phyloP scores from a whole-genome alignment of 2,113 vertebrate genomes.

The Nicator chloris region DNA sequence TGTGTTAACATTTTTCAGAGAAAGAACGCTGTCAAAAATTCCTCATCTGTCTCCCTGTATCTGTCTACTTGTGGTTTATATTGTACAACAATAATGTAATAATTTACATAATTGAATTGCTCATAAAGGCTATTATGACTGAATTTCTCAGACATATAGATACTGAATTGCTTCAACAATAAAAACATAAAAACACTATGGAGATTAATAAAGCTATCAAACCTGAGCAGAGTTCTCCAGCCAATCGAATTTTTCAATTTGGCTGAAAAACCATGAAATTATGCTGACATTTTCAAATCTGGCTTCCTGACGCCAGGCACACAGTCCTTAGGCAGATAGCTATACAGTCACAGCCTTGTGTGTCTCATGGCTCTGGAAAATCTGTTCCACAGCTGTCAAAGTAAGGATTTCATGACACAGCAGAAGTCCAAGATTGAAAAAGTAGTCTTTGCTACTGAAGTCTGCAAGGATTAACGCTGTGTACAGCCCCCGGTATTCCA shows the following conservation, averaged over 20 bases:
- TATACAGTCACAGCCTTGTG: not conserved
- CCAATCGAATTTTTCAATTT: not conserved
- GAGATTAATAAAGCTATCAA: not conserved
- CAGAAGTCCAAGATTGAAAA: not conserved
- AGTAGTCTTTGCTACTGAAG: rapidly evolving
- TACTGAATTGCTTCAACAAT: not conserved
- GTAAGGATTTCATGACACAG: not conserved
- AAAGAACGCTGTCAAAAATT: not conserved
- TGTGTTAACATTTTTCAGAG: not conserved
- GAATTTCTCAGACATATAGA: not conserved
- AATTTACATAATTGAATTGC: not conserved
- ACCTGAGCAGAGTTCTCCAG: not conserved
- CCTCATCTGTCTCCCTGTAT: not conserved
- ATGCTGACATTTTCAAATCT: not conserved
- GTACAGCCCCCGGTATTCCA: not conserved
- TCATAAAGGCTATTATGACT: not conserved
- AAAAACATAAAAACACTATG: not conserved
- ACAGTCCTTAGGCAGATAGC: not conserved
- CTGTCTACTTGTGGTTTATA: not conserved
- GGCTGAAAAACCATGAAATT: not conserved
- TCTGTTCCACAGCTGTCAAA: not conserved
- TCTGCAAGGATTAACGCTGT: not conserved
- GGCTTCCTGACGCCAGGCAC: not conserved
- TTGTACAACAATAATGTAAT: not conserved
- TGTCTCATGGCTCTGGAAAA: not conserved